Percentiles rank a stretch among this genome's conserved stretches.
phyloP scores from a whole-genome alignment of 2,797 vertebrate genomes.

The Denticeps clupeoides region DNA sequence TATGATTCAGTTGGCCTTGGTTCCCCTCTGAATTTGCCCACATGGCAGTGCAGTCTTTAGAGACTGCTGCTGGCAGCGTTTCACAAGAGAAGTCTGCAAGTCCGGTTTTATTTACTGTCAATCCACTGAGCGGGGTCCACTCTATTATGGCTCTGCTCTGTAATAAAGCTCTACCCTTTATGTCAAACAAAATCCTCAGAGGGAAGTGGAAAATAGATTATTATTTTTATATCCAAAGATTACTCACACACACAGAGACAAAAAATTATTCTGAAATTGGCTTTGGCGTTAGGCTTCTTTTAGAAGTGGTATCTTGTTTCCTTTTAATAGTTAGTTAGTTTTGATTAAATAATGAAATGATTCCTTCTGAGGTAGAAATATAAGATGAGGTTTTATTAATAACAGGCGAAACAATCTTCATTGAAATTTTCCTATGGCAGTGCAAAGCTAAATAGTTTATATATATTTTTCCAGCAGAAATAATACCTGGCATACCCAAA shows the following conservation, averaged over 20 bases:
- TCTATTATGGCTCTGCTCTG: no score
- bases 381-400: slow-evolving; percentile 1
- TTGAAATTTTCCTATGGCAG: no score
- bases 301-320: background rate
- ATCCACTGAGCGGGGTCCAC: no score
- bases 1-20: no score
- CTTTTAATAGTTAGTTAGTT: background rate
- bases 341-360: background rate
- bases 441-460: background rate
- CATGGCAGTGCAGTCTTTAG: no score
- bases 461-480: background rate
- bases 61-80: no score
- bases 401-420: slow-evolving; percentile 2
- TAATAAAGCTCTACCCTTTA: no score
- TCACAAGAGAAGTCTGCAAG: no score
- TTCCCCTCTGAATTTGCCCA: no score
- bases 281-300: background rate
- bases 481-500: background rate
- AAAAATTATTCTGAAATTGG: background rate
- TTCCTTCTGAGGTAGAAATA: background rate
- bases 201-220: background rate
- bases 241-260: background rate
- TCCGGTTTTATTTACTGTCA: no score
- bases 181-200: background rate
- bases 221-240: background rate